Base-by-base conservation (phyloP, 2,113 vertebrate genomes). In the Mionectes macconnelli region DNA sequence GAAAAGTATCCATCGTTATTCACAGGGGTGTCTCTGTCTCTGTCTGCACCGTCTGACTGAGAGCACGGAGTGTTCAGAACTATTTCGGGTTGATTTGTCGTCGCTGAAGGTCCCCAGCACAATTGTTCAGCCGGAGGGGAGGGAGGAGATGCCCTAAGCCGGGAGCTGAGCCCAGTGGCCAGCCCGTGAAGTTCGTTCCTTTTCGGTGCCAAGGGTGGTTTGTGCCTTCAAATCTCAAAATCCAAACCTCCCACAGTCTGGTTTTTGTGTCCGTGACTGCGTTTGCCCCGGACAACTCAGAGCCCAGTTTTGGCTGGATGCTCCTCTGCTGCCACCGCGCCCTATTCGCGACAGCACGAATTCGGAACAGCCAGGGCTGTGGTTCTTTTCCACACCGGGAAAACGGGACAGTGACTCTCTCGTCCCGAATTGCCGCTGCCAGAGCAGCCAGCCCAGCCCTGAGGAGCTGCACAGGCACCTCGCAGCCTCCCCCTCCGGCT, bases 1-100 rank as follows among this genome's bases (percentile, higher is more conserved):
- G 53, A 49, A 40, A 60, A 74, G 56, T 52, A 59, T 35, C 50
- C 68, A 25, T 33, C 23, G 45, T 70, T 79, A 70, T 74, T 84
- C 78, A 60, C 10, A 68, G 67, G 21, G 78, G 50, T 66, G 17
- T 77, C 62, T 74, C 33, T 75, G 37, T 28, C 59, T 39, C 63
- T 91, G 27, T 49, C 56, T 88, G 79, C 64, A 39, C n/a, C 8
- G 22, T 35, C 72, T 42, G 40, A 37, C 79, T 47, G 83, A n/a
- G 70, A 55, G 83, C 85, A 12, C 68, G 84, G 57, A 68, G 57
- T 24, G 64, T 57, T 85, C 59, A 49, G 57, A 39, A 81, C 42
- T 77, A 88, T 72, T 88, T 52, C 56, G 53, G 72, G 79, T 47
- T 77, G 42, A 57, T 84, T 91, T 77, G 68, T 73, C 72, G 64